Conservation (phyloP, 2,797 vertebrate species). For the Arctocebus calabarensis region DNA sequence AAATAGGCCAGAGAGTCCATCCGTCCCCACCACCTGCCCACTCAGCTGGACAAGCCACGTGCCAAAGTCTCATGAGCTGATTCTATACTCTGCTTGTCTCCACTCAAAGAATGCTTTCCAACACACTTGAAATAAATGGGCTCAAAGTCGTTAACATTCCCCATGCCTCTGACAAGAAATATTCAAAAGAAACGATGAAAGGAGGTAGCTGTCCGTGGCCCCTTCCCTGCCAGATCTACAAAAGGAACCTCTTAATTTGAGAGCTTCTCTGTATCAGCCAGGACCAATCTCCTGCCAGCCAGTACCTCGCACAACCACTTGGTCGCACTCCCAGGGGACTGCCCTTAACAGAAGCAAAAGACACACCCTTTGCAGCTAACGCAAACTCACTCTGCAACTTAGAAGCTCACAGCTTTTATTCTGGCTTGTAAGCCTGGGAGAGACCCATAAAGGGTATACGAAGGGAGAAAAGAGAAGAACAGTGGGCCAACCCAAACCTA, state of each 20-base stretch:
- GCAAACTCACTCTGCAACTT: neutral
- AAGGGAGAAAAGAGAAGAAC: neutral
- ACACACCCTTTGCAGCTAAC: neutral
- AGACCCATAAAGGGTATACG: neutral
- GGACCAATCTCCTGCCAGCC: neutral
- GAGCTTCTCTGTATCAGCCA: neutral
- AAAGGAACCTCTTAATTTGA: neutral
- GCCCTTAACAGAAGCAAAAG: neutral
- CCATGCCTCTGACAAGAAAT: neutral
- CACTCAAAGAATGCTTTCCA: neutral
- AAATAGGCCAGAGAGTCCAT: neutral
- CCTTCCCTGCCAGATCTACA: neutral
- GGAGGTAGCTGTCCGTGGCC: neutral
- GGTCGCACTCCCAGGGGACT: neutral
- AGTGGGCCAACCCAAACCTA: neutral
- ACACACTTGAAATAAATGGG: neutral
- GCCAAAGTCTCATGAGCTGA: neutral
- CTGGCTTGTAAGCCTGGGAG: neutral
- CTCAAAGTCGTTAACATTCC: neutral
- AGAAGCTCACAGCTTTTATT: neutral
- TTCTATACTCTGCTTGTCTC: neutral
- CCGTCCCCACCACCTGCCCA: neutral
- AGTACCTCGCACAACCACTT: neutral
- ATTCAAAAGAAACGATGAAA: neutral
- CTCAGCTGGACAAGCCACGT: fast-evolving